Conservation (phyloP, 2,797 vertebrate species). For the Gorsachius magnificus region DNA sequence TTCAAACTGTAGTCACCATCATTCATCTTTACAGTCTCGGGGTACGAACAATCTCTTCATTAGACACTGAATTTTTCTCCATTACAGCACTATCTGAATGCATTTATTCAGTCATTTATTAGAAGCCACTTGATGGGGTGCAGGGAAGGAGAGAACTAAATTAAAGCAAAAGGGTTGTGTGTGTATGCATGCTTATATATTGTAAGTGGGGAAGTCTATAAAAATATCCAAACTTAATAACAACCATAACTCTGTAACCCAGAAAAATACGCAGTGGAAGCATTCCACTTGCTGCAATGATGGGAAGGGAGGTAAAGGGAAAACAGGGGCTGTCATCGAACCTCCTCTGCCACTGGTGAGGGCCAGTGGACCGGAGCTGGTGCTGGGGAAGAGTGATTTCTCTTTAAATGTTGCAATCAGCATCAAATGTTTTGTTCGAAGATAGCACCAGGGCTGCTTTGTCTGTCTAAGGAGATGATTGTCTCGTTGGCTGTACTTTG, state of each 20-base stretch:
- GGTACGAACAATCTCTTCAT: constrained; percentile 54
- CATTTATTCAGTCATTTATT: constrained; percentile 51
- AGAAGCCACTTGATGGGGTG: constrained; percentile 11
- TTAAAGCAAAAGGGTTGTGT: not conserved
- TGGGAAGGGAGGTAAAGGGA: not conserved
- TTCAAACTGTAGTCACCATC: constrained; percentile 53
- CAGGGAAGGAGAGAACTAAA: not conserved
- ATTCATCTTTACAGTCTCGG: constrained; percentile 54
- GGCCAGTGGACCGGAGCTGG: not conserved
- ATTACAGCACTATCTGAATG: constrained; percentile 57
- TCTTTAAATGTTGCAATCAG: not conserved
- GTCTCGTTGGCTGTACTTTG: not conserved
- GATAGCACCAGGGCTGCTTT: not conserved
- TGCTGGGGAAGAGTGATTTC: not conserved
- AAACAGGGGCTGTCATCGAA: not conserved
- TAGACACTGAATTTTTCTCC: constrained; percentile 59
- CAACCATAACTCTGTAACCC: not conserved
- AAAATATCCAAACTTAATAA: constrained; percentile 27
- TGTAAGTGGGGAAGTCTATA: constrained; percentile 4
- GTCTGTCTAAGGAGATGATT: not conserved
- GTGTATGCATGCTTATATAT: not conserved
- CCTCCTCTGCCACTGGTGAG: not conserved
- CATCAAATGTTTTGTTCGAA: not conserved
- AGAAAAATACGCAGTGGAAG: not conserved
- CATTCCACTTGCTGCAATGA: not conserved